phyloP scores from a whole-genome alignment of 2,113 vertebrate genomes.

The Sus scrofa region DNA sequence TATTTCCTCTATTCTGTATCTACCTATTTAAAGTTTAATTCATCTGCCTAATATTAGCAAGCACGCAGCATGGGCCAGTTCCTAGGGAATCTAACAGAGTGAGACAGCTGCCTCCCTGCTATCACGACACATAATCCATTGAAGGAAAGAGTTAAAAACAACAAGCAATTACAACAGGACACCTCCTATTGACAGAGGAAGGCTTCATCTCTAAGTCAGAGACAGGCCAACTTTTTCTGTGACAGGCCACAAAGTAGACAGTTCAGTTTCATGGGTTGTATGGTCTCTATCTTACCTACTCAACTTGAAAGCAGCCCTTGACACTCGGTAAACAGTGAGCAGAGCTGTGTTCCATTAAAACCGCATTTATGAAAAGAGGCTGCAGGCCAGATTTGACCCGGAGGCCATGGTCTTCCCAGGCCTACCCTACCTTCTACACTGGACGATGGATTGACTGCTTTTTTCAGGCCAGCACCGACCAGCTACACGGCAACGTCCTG shows the following conservation, averaged over 20 bases:
- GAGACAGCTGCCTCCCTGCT: background rate
- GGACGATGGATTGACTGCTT: background rate
- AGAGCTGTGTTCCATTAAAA: background rate
- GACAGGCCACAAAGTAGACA: background rate
- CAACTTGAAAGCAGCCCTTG: background rate
- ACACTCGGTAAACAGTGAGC: background rate
- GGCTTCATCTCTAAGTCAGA: background rate
- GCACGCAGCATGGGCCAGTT: background rate
- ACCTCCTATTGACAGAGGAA: background rate
- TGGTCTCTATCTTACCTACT: background rate
- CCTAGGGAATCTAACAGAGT: background rate
- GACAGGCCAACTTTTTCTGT: background rate
- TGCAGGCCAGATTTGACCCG: background rate
- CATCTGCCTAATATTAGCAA: conserved; percentile 1
- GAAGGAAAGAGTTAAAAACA: background rate
- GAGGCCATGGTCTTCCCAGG: background rate
- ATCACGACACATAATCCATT: background rate
- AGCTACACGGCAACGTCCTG: background rate
- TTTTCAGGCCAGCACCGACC: background rate
- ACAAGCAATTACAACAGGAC: background rate
- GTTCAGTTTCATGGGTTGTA: background rate
- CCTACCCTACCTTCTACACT: background rate
- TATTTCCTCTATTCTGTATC: background rate
- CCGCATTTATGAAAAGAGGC: conserved; percentile 29
- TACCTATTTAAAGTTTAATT: background rate